Evolutionary conservation across 53 echinoderm and acorn worm species (phyloP).

Genomic region (Holothuria scabra): DNA sequence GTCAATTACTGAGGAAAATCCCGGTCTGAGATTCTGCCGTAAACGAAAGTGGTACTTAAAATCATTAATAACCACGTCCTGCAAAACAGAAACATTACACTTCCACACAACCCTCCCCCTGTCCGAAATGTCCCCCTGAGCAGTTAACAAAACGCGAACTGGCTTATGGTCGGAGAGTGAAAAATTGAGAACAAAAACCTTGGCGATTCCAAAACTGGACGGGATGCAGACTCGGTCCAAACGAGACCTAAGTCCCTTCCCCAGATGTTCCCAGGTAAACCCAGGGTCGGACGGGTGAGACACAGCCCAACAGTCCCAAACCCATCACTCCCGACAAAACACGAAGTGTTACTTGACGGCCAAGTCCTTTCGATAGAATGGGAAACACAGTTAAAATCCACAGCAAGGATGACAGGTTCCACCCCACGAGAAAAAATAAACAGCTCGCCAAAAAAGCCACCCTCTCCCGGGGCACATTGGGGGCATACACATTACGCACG

Average conservation of each 20-base stretch:
- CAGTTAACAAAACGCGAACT: neutral
- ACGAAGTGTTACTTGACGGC: neutral
- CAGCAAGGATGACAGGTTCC: constrained; percentile 37
- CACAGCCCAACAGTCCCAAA: neutral
- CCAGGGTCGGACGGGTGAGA: neutral
- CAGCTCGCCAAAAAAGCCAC: constrained; percentile 15
- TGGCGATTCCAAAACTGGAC: neutral
- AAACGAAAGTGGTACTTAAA: neutral
- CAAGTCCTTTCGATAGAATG: constrained; percentile 10
- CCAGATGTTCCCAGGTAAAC: neutral
- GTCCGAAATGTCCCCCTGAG: neutral
- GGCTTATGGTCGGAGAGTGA: neutral
- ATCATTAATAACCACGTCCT: neutral
- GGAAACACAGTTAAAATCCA: constrained; percentile 66
- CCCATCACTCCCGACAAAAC: neutral
- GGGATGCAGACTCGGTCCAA: neutral
- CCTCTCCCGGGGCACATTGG: constrained; percentile 38
- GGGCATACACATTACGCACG: constrained; percentile 48
- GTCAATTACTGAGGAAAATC: neutral
- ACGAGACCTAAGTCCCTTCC: neutral
- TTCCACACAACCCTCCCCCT: constrained; percentile 26
- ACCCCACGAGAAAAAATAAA: neutral
- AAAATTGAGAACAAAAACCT: neutral
- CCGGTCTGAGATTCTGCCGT: neutral
- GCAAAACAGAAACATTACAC: constrained; percentile 22